Evolutionary conservation across 2,888 invertebrate species (phyloP).

Genomic region (Callosobruchus maculatus): DNA sequence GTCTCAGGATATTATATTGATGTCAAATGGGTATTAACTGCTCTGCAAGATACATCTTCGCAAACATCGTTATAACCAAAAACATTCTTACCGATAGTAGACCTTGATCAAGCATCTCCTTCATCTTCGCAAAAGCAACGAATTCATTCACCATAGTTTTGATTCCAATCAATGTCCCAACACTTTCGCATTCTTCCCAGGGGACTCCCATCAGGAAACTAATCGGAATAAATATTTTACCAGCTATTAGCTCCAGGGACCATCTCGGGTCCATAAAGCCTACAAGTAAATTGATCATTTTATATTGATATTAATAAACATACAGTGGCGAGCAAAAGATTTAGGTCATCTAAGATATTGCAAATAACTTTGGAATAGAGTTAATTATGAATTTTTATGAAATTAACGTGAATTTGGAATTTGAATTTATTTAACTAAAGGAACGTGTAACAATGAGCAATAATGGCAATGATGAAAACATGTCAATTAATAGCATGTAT

Average conservation of each 20-base stretch:
- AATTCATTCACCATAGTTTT: constrained; percentile 93
- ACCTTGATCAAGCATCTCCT: constrained; percentile 50
- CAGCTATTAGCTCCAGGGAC: constrained; percentile 72
- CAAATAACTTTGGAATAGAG: too few relatives aligned
- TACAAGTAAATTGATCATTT: constrained; percentile 1
- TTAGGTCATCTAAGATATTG: too few relatives aligned
- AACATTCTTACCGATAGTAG: constrained; percentile 9
- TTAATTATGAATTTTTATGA: too few relatives aligned
- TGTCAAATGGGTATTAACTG: too few relatives aligned
- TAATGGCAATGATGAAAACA: too few relatives aligned
- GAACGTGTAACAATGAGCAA: too few relatives aligned
- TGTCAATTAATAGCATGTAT: too few relatives aligned
- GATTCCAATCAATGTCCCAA: constrained; percentile 80
- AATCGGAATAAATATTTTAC: constrained; percentile 87
- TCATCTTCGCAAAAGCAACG: constrained; percentile 79
- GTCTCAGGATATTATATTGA: too few relatives aligned
- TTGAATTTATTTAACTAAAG: too few relatives aligned
- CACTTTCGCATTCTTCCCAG: constrained; percentile 69
- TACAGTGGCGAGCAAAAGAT: not conserved
- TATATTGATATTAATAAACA: not conserved
- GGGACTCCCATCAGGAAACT: constrained; percentile 84
- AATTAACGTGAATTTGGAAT: too few relatives aligned
- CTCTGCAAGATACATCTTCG: too few relatives aligned
- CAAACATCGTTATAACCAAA: not conserved
- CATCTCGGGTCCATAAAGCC: constrained; percentile 20